phyloP scores from a whole-genome alignment of 2,888 invertebrate species.

The Sclerodermus sp. region DNA sequence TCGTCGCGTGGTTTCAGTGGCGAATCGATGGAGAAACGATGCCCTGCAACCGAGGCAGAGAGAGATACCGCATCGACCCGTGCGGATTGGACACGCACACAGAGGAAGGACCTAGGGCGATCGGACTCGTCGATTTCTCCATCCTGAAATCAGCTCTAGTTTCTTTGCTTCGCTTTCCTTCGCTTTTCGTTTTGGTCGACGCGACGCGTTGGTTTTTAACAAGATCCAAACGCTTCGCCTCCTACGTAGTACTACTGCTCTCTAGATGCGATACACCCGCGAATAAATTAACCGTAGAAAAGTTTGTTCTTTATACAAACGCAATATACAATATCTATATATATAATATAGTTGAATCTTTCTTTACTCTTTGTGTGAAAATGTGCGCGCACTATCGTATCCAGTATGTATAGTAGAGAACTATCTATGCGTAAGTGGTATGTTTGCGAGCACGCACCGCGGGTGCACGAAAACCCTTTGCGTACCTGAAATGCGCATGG shows the following conservation, averaged over 20 bases:
- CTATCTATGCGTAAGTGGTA: constrained; percentile 50
- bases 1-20: too few relatives aligned
- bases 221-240: constrained; percentile 12
- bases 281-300: constrained; percentile 58
- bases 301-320: constrained; percentile 56
- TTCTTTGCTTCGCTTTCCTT: too few relatives aligned
- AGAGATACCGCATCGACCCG: too few relatives aligned
- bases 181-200: too few relatives aligned
- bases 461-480: constrained; percentile 8
- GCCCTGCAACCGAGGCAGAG: too few relatives aligned
- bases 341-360: constrained; percentile 30
- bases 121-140: too few relatives aligned
- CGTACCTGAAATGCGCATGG: constrained; percentile 18
- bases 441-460: constrained; percentile 26
- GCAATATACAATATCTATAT: constrained; percentile 57
- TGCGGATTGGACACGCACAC: too few relatives aligned
- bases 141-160: too few relatives aligned
- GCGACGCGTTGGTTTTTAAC: neutral
- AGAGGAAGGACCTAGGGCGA: too few relatives aligned
- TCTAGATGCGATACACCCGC: constrained; percentile 51
- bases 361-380: constrained; percentile 5
- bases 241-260: constrained; percentile 7
- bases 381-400: constrained; percentile 38
- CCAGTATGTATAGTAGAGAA: constrained; percentile 48
- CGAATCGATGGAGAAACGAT: too few relatives aligned